A percentile compares a stretch with the other conserved stretches of the same genome.
Conservation (phyloP, 2,797 vertebrate species). For the Ataeniobius toweri region DNA sequence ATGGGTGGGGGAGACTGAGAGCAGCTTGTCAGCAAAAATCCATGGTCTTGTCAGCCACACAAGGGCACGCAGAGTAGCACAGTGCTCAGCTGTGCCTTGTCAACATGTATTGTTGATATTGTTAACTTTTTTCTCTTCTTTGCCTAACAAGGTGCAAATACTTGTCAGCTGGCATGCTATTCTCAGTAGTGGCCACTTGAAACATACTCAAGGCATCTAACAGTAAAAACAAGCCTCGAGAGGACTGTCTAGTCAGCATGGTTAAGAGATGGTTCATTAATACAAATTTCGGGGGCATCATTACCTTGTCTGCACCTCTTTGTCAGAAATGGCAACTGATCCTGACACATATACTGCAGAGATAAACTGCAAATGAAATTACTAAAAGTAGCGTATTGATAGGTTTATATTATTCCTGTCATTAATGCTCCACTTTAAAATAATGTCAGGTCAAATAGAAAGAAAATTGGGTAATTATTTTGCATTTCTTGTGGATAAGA, state of each 20-base stretch:
- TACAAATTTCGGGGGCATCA: slow-evolving; percentile 47
- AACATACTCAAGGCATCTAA: slow-evolving; percentile 40
- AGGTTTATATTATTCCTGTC: neutral
- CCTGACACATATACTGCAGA: slow-evolving; percentile 45
- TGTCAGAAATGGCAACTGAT: slow-evolving; percentile 43
- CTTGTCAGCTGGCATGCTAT: slow-evolving; percentile 48
- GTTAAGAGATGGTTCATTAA: slow-evolving; percentile 46
- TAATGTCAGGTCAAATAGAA: slow-evolving; percentile 3
- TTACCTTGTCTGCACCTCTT: slow-evolving; percentile 52
- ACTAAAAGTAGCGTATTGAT: neutral
- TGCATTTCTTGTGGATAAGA: neutral
- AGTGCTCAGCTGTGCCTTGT: slow-evolving; percentile 40
- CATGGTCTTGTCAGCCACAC: slow-evolving; percentile 47
- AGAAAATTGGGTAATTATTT: neutral
- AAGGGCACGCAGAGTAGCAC: slow-evolving; percentile 11
- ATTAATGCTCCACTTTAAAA: slow-evolving; percentile 20
- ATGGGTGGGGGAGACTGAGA: slow-evolving; percentile 66
- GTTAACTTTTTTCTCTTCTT: slow-evolving; percentile 38
- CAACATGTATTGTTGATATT: slow-evolving; percentile 51
- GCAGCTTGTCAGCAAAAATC: slow-evolving; percentile 67
- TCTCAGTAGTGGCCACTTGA: slow-evolving; percentile 13
- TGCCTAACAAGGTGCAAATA: slow-evolving; percentile 8
- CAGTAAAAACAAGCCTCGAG: slow-evolving; percentile 26
- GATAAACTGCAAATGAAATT: slow-evolving; percentile 32
- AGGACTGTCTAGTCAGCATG: slow-evolving; percentile 47